Conservation (phyloP, 1,140 invertebrate species). For the Chionoecetes opilio region DNA sequence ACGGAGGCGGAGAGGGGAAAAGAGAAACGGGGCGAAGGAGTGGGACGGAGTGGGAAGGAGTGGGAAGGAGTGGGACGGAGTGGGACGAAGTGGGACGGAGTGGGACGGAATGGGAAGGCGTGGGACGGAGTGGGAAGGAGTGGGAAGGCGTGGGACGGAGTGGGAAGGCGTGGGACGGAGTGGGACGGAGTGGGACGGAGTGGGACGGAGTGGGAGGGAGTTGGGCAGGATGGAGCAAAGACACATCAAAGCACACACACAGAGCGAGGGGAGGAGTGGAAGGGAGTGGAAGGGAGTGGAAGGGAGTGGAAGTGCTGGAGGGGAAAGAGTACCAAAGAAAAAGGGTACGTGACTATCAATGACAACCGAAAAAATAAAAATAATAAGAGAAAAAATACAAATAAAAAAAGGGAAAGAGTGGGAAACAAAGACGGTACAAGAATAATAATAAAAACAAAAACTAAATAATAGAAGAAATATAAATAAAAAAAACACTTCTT, state of each 20-base stretch:
- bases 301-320: background rate
- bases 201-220: background rate
- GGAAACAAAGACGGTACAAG: too few species aligned
- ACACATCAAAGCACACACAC: background rate
- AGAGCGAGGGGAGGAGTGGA: background rate
- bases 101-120: background rate
- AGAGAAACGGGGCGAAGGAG: background rate
- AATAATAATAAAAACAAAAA: too few species aligned
- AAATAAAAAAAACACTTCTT: too few species aligned
- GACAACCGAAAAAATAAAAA: too few species aligned
- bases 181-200: background rate
- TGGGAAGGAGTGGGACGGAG: background rate
- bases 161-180: background rate
- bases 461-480: too few species aligned
- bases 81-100: background rate
- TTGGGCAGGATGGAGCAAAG: background rate
- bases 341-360: background rate
- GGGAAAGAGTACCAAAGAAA: background rate
- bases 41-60: background rate
- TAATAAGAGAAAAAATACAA: too few species aligned
- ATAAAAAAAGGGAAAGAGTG: too few species aligned
- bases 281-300: background rate
- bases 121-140: background rate
- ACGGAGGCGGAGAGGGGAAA: background rate
- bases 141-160: background rate